Evolutionary conservation across 1,140 invertebrate genomes (phyloP).

Genomic region (Aphaenogaster floridana): DNA sequence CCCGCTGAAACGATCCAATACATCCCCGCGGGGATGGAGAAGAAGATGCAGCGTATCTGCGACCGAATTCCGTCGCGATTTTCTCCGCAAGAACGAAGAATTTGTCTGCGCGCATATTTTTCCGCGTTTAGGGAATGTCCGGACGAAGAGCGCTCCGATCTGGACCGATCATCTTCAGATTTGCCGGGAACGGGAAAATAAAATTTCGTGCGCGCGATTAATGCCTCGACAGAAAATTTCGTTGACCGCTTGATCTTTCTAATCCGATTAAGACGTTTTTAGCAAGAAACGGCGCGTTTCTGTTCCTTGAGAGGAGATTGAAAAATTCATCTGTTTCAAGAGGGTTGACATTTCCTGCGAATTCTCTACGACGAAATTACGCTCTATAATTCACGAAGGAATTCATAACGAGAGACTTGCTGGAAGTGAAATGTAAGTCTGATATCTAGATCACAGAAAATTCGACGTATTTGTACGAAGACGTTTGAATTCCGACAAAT

Average conservation of each 20-base stretch:
- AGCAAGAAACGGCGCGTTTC: neutral
- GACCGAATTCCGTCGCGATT: slow-evolving; percentile 29
- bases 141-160: neutral
- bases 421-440: slow-evolving; percentile 37
- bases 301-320: neutral
- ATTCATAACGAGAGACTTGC: slow-evolving; percentile 23
- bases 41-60: slow-evolving; percentile 37
- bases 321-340: slow-evolving; percentile 14
- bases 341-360: slow-evolving; percentile 11
- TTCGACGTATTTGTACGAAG: neutral
- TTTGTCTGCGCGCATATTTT: slow-evolving; percentile 25
- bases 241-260: neutral
- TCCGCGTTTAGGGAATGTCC: slow-evolving; percentile 20
- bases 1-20: slow-evolving; percentile 31
- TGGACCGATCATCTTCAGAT: slow-evolving; percentile 51
- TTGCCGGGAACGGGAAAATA: slow-evolving; percentile 44
- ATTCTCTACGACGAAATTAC: slow-evolving; percentile 26
- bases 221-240: neutral
- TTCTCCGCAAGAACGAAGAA: slow-evolving; percentile 13
- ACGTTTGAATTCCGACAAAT: neutral
- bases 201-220: neutral
- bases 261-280: slow-evolving; percentile 6
- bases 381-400: slow-evolving; percentile 37
- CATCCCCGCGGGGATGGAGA: slow-evolving; percentile 12
- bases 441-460: slow-evolving; percentile 22